These are phyloP conservation scores for Python bivittatus DNA, from an alignment of 2,113 vertebrate species.

Conservation along the genomic window DNA sequence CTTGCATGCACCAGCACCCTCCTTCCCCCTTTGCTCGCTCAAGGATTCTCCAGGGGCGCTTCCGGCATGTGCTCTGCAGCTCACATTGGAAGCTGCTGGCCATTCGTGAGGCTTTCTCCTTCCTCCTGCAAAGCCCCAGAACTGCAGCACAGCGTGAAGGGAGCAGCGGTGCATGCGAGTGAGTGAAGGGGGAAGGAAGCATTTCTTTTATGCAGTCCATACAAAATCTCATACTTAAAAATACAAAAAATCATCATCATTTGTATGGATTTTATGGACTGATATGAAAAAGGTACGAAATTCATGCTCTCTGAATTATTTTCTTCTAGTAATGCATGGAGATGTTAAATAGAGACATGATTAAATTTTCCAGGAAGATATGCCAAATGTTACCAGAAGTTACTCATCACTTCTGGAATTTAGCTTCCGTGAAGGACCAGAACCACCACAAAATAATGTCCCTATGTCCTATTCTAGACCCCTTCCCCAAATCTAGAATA, in stretches of 20 bases:
- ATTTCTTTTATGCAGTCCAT: not conserved
- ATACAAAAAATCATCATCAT: not conserved
- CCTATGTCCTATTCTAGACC: not conserved
- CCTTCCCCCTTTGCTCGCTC: no score
- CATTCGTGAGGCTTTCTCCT: no score
- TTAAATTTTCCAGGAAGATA: not conserved
- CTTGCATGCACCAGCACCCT: no score
- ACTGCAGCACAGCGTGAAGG: no score
- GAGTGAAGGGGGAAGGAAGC: no score
- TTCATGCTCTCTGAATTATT: not conserved
- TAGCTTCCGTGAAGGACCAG: not conserved
- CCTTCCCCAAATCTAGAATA: not conserved
- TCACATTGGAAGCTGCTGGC: no score
- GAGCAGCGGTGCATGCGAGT: no score
- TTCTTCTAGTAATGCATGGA: not conserved
- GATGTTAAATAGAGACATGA: not conserved
- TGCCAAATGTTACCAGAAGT: not conserved
- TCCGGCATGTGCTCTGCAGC: no score
- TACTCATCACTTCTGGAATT: not conserved
- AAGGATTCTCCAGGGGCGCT: no score
- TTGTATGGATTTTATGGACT: conserved; percentile 4
- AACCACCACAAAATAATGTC: not conserved
- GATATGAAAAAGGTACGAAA: not conserved
- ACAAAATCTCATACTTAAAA: not conserved
- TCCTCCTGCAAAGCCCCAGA: no score